Evolutionary conservation across 1,140 invertebrate species (phyloP), one percentile per base, ranked within the genome.

Genomic region (Cydia pomonella): DNA sequence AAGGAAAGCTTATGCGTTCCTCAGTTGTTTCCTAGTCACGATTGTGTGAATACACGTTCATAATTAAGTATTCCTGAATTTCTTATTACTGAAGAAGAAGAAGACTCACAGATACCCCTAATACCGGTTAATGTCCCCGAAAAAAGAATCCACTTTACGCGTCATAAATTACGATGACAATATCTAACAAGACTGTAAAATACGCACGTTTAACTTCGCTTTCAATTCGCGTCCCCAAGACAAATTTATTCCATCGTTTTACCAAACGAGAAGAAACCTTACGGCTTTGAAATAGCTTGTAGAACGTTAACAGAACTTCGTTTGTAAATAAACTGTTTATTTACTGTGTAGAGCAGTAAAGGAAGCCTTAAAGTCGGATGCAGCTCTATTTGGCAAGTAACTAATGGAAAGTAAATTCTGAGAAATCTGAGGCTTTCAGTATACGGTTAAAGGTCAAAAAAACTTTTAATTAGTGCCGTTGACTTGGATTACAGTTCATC

Each of bases 271-370:
- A 18, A n/a, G 12, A n/a, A 1, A 62, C 7, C 53, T 9, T 21
- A 62, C 2, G 18, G 13, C 23, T 0, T 62, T 10, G 23, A 10
- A 62, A 62, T 62, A 62, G n/a, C 18, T 13, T 18, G 18, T 62
- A 18, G 7, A n/a, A 0, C 13, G 23, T 16, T n/a, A 23, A 23
- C 23, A 27, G 6, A 3, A 3, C 7, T 27, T 4, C 2, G 16
- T 13, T 63, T 27, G 62, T 63, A 63, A 63, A 63, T 27, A 63
- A 63, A 18, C 62, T 63, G 62, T 63, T 63, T 63, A 63, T 63
- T 63, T 63, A 13, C 62, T 63, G 62, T 63, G 62, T 25, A 23
- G 53, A 62, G 5, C 23, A 38, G 10, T 62, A 21, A 62, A 21
- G 21, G 53, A 62, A 21, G 53, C 5, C 27, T 63, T 63, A 12